A percentile compares a stretch with the other conserved stretches of the same genome.
Conservation (phyloP, 2,797 vertebrate species). For the Trachops cirrhosus region DNA sequence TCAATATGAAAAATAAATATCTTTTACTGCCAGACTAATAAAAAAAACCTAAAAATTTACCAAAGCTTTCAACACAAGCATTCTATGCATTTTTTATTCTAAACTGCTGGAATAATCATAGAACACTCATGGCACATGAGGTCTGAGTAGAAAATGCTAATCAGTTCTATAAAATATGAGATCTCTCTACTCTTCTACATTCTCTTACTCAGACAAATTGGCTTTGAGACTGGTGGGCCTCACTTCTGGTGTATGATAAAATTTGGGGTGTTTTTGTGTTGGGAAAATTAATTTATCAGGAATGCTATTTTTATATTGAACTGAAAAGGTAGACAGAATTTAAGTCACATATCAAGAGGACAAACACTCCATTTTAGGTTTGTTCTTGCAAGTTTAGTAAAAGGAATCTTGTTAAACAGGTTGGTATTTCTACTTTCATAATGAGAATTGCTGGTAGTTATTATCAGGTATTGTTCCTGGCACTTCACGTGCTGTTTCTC, state of each 20-base stretch:
- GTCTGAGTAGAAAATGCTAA: background rate
- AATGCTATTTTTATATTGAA: background rate
- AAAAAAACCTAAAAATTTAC: background rate
- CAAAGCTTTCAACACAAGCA: background rate
- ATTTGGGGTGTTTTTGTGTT: background rate
- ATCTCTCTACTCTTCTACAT: background rate
- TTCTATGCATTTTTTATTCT: constrained; percentile 3
- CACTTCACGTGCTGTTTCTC: background rate
- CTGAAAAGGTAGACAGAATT: background rate
- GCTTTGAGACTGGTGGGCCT: background rate
- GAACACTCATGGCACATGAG: background rate
- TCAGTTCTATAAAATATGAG: background rate
- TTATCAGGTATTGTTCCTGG: background rate
- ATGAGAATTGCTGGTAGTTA: background rate
- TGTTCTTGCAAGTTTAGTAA: background rate
- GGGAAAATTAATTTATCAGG: background rate
- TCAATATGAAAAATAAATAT: constrained; percentile 18
- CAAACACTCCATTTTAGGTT: background rate
- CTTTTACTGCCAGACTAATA: background rate
- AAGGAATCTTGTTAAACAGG: background rate
- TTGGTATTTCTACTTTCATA: background rate
- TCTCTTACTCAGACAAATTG: background rate
- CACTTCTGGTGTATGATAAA: background rate
- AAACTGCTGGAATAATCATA: background rate
- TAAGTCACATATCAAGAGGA: background rate